Conservation (phyloP, 2,113 vertebrate species). For the Oryzias melastigma region DNA sequence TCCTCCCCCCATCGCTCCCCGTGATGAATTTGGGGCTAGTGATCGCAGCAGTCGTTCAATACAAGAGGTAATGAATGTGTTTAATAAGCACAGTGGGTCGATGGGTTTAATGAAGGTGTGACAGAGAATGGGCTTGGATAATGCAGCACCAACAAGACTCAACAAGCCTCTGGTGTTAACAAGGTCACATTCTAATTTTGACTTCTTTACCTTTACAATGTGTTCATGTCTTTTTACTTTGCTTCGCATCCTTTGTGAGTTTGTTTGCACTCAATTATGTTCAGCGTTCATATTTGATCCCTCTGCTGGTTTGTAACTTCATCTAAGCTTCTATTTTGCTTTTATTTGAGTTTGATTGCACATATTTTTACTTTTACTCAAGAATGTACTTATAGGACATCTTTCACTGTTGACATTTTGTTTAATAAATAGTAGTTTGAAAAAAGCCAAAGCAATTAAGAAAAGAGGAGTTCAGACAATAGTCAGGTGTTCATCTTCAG, state of each 20-base stretch:
- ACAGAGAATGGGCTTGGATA: conserved; percentile 66
- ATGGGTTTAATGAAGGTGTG: conserved; percentile 78
- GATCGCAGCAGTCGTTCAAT: conserved; percentile 66
- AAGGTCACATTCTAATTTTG: conserved; percentile 48
- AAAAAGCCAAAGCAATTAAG: too few relatives aligned
- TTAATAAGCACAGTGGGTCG: conserved; percentile 78
- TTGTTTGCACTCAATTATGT: neutral
- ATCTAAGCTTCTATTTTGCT: too few relatives aligned
- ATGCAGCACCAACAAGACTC: conserved; percentile 62
- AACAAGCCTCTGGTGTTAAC: conserved; percentile 65
- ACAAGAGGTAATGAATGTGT: conserved; percentile 78
- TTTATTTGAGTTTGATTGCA: too few relatives aligned
- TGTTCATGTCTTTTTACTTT: neutral
- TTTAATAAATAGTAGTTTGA: too few relatives aligned
- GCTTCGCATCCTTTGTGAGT: neutral
- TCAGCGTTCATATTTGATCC: neutral
- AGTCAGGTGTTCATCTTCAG: too few relatives aligned
- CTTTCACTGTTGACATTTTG: too few relatives aligned
- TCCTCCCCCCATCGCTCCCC: neutral
- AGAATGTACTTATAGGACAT: too few relatives aligned
- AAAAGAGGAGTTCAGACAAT: too few relatives aligned
- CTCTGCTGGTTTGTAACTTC: neutral
- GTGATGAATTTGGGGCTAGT: conserved; percentile 50
- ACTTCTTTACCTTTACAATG: conserved; percentile 45
- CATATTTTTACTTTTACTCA: too few relatives aligned